These are phyloP conservation scores for Hirtodrosophila confusa DNA, from an alignment of 2,888 invertebrate genomes.

Conservation along the genomic window DNA sequence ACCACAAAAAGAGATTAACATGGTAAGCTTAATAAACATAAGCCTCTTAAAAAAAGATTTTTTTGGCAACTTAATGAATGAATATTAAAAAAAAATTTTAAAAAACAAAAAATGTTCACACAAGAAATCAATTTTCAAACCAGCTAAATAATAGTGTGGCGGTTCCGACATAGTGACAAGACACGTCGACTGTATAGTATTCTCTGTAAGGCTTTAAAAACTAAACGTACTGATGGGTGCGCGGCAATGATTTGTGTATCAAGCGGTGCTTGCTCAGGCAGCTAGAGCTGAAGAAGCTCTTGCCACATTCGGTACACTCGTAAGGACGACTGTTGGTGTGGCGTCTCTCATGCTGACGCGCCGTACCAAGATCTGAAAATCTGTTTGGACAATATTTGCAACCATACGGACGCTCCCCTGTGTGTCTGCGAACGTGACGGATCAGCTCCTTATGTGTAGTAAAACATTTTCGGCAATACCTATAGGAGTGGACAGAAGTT, in stretches of 20 bases:
- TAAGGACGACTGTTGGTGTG: conserved; percentile 74
- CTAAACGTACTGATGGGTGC: conserved; percentile 33
- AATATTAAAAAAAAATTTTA: no score
- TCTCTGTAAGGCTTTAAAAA: no score
- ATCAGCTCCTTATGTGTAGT: conserved; percentile 41
- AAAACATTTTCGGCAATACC: conserved; percentile 41
- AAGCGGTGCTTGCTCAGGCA: conserved; percentile 69
- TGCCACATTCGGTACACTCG: conserved; percentile 66
- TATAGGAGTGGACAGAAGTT: neutral
- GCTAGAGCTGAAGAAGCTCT: conserved; percentile 71
- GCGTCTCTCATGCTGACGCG: conserved; percentile 74
- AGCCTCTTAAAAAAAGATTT: no score
- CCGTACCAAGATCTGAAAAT: conserved; percentile 70
- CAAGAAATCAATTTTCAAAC: neutral
- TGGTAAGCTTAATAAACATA: no score
- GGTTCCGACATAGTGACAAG: no score
- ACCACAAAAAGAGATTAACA: no score
- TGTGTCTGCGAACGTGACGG: conserved; percentile 56
- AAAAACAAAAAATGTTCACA: no score
- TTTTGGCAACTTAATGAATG: no score
- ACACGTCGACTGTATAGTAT: no score
- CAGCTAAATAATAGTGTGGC: no score
- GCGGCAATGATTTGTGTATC: conserved; percentile 17
- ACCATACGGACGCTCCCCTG: conserved; percentile 79
- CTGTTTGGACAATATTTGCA: conserved; percentile 70